These are phyloP conservation scores for Periophthalmus magnuspinnatus DNA, from an alignment of 2,797 vertebrate genomes.

Conservation along the genomic window DNA sequence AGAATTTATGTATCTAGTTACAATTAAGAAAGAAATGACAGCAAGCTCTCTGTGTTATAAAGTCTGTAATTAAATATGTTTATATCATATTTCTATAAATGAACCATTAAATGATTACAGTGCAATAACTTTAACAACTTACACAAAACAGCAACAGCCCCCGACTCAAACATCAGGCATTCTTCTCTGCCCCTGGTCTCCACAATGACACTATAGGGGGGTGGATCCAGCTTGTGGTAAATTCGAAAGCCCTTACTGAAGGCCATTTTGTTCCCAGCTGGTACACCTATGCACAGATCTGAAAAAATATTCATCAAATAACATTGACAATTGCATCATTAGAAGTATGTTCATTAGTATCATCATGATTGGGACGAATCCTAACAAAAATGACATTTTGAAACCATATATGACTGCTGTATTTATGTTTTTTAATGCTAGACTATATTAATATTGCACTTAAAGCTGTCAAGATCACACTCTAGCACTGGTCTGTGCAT, in stretches of 20 bases:
- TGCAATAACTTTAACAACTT: conserved; percentile 68
- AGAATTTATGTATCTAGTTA: background rate
- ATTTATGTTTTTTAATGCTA: background rate
- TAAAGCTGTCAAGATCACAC: background rate
- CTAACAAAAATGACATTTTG: background rate
- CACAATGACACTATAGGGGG: conserved; percentile 94
- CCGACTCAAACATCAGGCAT: conserved; percentile 96
- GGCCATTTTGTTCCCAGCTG: conserved; percentile 83
- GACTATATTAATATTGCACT: background rate
- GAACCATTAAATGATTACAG: conserved; percentile 5
- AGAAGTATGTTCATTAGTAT: background rate
- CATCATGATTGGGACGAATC: background rate
- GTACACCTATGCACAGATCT: conserved; percentile 59
- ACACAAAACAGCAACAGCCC: conserved; percentile 97
- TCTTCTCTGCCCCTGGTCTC: conserved; percentile 92
- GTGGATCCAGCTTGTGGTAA: conserved; percentile 95
- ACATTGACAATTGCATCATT: background rate
- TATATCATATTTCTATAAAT: too few species aligned
- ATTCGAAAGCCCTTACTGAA: conserved; percentile 99
- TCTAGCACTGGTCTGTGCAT: background rate
- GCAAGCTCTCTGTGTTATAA: background rate
- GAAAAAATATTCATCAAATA: conserved; percentile 25
- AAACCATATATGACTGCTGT: background rate
- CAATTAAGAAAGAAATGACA: background rate
- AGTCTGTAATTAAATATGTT: background rate